These are phyloP conservation scores for Meandrina meandrites DNA, from an alignment of 92 coral and sea anemone genomes.

Conservation along the genomic window DNA sequence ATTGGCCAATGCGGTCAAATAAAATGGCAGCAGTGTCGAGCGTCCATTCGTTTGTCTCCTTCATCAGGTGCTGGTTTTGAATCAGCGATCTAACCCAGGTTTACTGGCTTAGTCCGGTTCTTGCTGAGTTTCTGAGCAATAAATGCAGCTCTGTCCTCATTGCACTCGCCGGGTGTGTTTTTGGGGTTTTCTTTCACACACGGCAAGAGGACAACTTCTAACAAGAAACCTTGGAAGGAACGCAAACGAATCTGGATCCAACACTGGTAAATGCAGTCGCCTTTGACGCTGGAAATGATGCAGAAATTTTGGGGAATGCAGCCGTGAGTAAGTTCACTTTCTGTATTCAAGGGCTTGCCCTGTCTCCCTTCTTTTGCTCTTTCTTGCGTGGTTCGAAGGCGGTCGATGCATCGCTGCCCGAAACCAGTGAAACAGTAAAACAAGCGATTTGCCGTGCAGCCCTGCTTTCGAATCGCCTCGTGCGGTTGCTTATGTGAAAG, in stretches of 20 bases:
- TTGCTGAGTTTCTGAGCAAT: slow-evolving; percentile 23
- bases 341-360: slow-evolving; percentile 62
- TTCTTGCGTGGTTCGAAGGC: slow-evolving; percentile 25
- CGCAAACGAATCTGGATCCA: slow-evolving; percentile 15
- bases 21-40: slow-evolving; percentile 19
- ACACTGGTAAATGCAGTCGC: slow-evolving; percentile 30
- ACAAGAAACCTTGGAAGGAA: slow-evolving; percentile 36
- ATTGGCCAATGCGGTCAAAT: slow-evolving; percentile 17
- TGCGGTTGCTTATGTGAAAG: slow-evolving; percentile 29
- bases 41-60: slow-evolving; percentile 5
- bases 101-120: too few species aligned
- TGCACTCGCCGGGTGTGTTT: slow-evolving; percentile 41
- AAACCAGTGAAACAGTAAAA: slow-evolving; percentile 23
- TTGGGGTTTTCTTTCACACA: slow-evolving; percentile 41
- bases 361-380: slow-evolving; percentile 45
- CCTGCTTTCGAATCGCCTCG: slow-evolving; percentile 39
- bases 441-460: slow-evolving; percentile 18
- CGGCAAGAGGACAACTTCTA: slow-evolving; percentile 16
- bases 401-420: background rate
- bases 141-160: background rate
- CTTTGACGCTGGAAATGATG: slow-evolving; percentile 32
- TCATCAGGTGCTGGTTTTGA: slow-evolving; percentile 1
- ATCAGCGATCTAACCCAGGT: slow-evolving; percentile 48
- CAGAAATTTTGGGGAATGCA: slow-evolving; percentile 47
- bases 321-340: slow-evolving; percentile 61